Conservation (phyloP, 2,888 invertebrate genomes). For the Sesia bembeciformis region DNA sequence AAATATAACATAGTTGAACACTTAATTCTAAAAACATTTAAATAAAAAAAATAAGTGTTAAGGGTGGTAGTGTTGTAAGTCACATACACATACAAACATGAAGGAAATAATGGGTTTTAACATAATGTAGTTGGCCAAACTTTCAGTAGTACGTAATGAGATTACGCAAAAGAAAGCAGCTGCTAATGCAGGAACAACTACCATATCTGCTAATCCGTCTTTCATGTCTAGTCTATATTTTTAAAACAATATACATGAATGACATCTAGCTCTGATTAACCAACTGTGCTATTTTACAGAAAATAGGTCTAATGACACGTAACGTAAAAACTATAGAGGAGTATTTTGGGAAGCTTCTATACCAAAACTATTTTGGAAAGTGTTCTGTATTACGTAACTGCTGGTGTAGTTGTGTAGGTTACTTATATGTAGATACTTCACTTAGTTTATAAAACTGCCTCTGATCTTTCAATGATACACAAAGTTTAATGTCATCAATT, state of each 20-base stretch:
- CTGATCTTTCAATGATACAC: no score
- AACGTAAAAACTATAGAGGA: no score
- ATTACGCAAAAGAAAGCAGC: slow-evolving; percentile 51
- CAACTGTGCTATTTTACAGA: no score
- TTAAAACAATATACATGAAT: slow-evolving; percentile 32
- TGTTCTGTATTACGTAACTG: no score
- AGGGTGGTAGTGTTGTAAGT: slow-evolving; percentile 31
- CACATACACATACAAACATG: slow-evolving; percentile 3
- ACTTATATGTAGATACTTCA: slow-evolving; percentile 8
- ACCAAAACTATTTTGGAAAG: no score
- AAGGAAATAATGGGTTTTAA: slow-evolving; percentile 10
- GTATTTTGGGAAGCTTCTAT: no score
- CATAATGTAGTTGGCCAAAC: slow-evolving; percentile 7
- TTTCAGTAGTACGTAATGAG: slow-evolving; percentile 48
- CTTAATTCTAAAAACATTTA: slow-evolving; percentile 45
- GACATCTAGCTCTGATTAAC: slow-evolving; percentile 28
- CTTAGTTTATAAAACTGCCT: no score
- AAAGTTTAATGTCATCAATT: no score
- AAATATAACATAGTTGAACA: slow-evolving; percentile 63
- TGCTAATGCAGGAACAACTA: slow-evolving; percentile 19
- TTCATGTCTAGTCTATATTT: slow-evolving; percentile 30
- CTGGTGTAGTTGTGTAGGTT: no score
- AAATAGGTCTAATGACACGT: no score
- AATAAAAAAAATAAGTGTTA: slow-evolving; percentile 23
- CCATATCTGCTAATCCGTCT: slow-evolving; percentile 36